Evolutionary conservation across 2,888 invertebrate genomes (phyloP), one percentile per base, ranked within the genome.

Genomic region (Mycalesis mineus): DNA sequence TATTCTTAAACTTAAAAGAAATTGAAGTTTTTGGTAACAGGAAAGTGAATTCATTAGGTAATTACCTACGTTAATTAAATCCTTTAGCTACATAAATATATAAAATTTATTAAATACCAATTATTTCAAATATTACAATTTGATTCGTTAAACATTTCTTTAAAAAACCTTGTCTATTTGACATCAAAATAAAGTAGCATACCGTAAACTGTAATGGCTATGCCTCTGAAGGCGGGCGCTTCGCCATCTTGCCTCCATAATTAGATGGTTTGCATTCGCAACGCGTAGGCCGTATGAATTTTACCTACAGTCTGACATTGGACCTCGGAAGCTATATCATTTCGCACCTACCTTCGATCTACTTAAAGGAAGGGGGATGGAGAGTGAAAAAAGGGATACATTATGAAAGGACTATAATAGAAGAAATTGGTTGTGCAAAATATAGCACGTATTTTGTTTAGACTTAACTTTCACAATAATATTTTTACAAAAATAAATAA

Each of bases 221-320:
- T 44, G 17, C 33, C 31, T 14, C 11, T 29, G 14, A 29, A 37
- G 28, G 60, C 61, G 68, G 62, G 68, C 55, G 63, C 63, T 68
- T 66, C 75, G 85, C 88, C 88, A 88, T 88, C 86, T 88, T 88
- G 79, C 75, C 69, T 67, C 65, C 67, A 83, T 89, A 90, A 90
- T 89, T 84, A 86, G 88, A 81, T 69, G 73, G 82, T 90, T 89
- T 87, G 80, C 82, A 90, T 90, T 82, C 90, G 78, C 69, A 65
- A 64, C 74, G 75, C 83, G 80, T 65, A 69, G 68, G 57, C 72
- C 81, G 86, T 88, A 88, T 88, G 88, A 89, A 89, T 89, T 88
- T 80, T 86, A 85, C 87, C 88, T 88, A 89, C 83, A 84, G 86
- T 86, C 88, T 88, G 89, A 88, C 88, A 85, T 87, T 81, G 86